These are phyloP conservation scores for Corapipo altera DNA, from an alignment of 2,113 vertebrate species.

Conservation along the genomic window DNA sequence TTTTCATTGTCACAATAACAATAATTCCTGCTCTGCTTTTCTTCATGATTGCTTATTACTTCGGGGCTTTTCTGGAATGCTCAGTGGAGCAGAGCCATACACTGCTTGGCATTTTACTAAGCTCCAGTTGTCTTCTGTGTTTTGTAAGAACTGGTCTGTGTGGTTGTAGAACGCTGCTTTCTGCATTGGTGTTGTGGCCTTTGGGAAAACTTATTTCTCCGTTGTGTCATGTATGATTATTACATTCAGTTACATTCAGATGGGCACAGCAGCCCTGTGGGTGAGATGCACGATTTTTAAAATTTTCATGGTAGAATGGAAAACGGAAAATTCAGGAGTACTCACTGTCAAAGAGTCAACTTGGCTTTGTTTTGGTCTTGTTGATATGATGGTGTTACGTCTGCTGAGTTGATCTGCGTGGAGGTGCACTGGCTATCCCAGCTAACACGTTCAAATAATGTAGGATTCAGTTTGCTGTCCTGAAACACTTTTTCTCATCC, in stretches of 20 bases:
- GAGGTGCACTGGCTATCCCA: neutral
- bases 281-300: neutral
- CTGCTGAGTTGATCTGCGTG: neutral
- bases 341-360: neutral
- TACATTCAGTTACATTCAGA: neutral
- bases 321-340: neutral
- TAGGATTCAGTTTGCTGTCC: neutral
- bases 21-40: neutral
- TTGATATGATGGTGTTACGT: neutral
- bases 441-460: rapidly evolving
- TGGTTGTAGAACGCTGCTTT: neutral
- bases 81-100: neutral
- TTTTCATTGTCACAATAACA: neutral
- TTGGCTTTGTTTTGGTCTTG: neutral
- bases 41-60: neutral
- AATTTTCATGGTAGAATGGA: neutral
- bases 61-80: neutral
- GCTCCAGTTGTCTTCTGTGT: neutral
- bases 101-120: neutral
- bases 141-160: neutral
- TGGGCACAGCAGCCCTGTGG: neutral
- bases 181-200: neutral
- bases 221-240: neutral
- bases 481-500: neutral
- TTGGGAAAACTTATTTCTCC: neutral